Percentiles rank a stretch among this genome's conserved stretches.
Evolutionary conservation across 2,888 invertebrate species (phyloP).

Genomic region (Pterostichus madidus): DNA sequence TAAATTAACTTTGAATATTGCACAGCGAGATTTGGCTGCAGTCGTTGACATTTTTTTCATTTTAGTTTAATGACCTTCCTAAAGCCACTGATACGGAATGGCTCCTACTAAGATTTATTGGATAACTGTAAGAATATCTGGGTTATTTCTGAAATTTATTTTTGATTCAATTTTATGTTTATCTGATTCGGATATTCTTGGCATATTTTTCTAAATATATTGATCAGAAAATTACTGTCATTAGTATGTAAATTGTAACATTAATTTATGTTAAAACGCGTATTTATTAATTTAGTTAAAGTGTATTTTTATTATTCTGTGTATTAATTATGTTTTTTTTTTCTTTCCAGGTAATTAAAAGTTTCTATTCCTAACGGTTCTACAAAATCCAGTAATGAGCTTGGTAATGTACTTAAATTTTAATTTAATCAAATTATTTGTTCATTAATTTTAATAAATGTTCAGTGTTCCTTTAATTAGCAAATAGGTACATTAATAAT

Average conservation of each 20-base stretch:
- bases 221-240: too few species aligned
- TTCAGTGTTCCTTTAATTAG: too few species aligned
- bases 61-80: slow-evolving; percentile 20
- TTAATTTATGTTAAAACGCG: too few species aligned
- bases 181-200: neutral
- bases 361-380: neutral
- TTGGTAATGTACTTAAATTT: slow-evolving; percentile 31
- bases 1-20: slow-evolving; percentile 56
- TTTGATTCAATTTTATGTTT: neutral
- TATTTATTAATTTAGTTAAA: too few species aligned
- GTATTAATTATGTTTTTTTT: slow-evolving; percentile 5
- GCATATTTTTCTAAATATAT: neutral
- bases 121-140: neutral
- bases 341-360: slow-evolving; percentile 44
- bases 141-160: neutral
- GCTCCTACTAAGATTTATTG: neutral
- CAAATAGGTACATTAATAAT: too few species aligned
- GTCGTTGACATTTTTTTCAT: slow-evolving; percentile 50
- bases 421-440: neutral
- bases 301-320: neutral
- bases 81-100: slow-evolving; percentile 8
- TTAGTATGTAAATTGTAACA: too few species aligned
- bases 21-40: slow-evolving; percentile 37
- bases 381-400: neutral
- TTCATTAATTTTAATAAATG: neutral